Evolutionary conservation across 2,113 vertebrate species (phyloP).

Genomic region (Paradisaea rubra): DNA sequence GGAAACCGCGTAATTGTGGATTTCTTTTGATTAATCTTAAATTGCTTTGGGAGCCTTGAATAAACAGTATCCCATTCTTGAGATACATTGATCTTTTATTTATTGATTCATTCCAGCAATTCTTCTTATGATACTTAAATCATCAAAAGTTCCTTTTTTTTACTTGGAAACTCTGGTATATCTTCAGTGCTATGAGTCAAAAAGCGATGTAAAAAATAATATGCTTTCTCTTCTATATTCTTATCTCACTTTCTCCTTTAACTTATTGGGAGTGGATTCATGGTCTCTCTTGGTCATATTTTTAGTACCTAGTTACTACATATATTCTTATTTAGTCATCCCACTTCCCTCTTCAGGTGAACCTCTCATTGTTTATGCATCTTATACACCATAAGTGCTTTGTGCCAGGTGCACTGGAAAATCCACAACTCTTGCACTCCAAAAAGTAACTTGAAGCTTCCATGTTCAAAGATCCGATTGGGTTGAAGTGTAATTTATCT

Average conservation of each 20-base stretch:
- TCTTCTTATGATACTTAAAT: background rate
- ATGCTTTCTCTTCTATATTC: background rate
- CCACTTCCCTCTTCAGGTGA: background rate
- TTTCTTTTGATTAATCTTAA: background rate
- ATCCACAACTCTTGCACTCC: background rate
- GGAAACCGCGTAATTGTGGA: background rate
- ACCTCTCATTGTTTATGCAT: background rate
- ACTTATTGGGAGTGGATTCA: background rate
- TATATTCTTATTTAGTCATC: background rate
- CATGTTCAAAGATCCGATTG: background rate
- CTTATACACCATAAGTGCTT: background rate
- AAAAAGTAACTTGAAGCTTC: background rate
- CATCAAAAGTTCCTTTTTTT: background rate
- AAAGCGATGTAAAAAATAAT: background rate
- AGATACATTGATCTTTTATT: background rate
- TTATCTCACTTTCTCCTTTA: background rate
- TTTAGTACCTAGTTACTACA: background rate
- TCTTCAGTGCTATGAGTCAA: background rate
- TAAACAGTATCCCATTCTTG: background rate
- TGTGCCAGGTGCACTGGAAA: background rate
- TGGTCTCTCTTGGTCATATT: background rate
- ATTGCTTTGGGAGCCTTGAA: background rate
- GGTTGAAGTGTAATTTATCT: background rate
- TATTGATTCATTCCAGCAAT: background rate
- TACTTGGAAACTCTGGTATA: background rate